Base-by-base conservation (phyloP, 2,797 vertebrate genomes). In the Chiloscyllium punctatum region DNA sequence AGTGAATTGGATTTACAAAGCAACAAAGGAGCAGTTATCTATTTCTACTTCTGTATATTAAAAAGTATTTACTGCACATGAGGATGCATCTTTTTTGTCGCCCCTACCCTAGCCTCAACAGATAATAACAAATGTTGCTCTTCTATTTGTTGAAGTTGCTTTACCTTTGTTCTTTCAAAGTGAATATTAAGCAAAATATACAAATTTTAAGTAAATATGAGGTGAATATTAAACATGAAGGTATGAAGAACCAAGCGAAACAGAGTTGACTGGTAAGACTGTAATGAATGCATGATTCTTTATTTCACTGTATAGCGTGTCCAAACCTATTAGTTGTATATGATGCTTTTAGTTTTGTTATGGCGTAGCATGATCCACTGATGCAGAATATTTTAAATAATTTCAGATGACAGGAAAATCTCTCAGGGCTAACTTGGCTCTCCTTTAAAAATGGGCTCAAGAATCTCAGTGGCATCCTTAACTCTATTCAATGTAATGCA, bases 1-100 rank as follows among this genome's bases (percentile, higher is more conserved):
- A 7, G 27, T 57, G 30, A 95, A 77, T 94, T 95, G 71, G 71
- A 95, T 51, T 72, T 51, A 94, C 88, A 94, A 72, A 94, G 68
- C 11, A 48, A 94, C 42, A 62, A 6, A n/a, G 21, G 30, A 33
- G 88, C 57, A 33, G 25, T 21, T 57, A 15, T 53, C 16, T 77
- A 1, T 48, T 9, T 48, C 16, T 4, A 9, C 42, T 42, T 68
- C 48, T 53, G 69, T 9, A 74, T 94, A 74, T 94, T 94, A 5
- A 51, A 51, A 94, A 48, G 48, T 53, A 95, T 33, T 95, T 95
- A 57, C 48, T 51, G 7, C 27, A 57, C 33, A n/a, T n/a, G 48
- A 71, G 8, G 94, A 23, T 48, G 74, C 21, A 92, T 8, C 57
- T 25, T 68, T 69, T 92, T 68, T 30, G 7, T 0, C 77, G 42